Percentiles rank a stretch among this genome's conserved stretches.
These are phyloP conservation scores for Leptodactylus fuscus DNA, from an alignment of 2,113 vertebrate genomes.

Conservation along the genomic window DNA sequence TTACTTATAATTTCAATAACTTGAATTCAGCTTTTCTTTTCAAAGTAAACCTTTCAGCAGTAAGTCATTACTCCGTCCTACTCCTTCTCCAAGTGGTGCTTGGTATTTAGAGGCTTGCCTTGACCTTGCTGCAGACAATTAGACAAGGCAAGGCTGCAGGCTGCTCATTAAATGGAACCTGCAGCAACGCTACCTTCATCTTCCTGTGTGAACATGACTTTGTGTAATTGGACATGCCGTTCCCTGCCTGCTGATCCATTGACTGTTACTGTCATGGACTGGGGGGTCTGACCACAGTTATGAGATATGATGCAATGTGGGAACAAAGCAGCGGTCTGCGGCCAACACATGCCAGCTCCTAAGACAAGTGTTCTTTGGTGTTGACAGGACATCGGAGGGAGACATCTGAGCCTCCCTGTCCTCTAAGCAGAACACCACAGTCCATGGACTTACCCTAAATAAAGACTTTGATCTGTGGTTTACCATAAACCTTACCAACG, in stretches of 20 bases:
- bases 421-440: neutral
- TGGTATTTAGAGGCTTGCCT: neutral
- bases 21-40: neutral
- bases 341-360: neutral
- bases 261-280: neutral
- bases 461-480: slow-evolving; percentile 33
- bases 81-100: neutral
- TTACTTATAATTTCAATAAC: neutral
- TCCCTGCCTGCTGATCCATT: neutral
- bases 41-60: neutral
- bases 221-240: neutral
- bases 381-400: slow-evolving; percentile 12
- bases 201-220: slow-evolving; percentile 25
- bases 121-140: too few relatives aligned
- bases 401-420: neutral
- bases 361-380: neutral
- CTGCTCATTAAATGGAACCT: neutral
- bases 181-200: neutral
- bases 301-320: neutral
- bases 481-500: neutral
- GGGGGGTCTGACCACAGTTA: neutral
- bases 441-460: neutral
- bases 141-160: neutral
- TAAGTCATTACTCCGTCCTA: neutral
- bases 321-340: neutral